Conservation (phyloP, 2,797 vertebrate genomes). For the Argentina silus region DNA sequence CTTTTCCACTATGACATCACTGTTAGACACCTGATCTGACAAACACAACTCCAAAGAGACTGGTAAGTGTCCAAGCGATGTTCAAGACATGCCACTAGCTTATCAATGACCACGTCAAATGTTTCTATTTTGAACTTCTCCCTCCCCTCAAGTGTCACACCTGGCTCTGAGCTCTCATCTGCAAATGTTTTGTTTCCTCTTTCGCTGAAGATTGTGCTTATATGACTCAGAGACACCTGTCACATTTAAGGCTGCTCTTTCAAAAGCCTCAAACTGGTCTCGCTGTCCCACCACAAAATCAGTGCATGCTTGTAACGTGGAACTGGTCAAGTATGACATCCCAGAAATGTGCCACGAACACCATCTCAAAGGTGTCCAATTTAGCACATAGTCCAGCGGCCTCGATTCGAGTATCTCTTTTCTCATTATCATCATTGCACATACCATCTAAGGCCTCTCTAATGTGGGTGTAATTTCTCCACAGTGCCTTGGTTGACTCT, state of each 20-base stretch:
- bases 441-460: too few relatives aligned
- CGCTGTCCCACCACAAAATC: constrained; percentile 15
- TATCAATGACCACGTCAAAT: constrained; percentile 3
- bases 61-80: background rate
- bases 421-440: too few relatives aligned
- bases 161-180: constrained; percentile 20
- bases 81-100: constrained; percentile 11
- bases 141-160: background rate
- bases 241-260: constrained; percentile 17
- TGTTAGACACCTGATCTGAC: constrained; percentile 13
- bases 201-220: constrained; percentile 16
- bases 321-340: constrained; percentile 4
- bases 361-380: constrained; percentile 21
- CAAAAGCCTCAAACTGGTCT: constrained; percentile 15
- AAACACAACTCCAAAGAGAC: constrained; percentile 9
- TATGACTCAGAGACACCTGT: constrained; percentile 18
- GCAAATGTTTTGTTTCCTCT: constrained; percentile 2
- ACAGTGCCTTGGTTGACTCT: too few relatives aligned
- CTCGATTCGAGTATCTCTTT: too few relatives aligned
- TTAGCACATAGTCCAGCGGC: constrained; percentile 13
- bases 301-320: constrained; percentile 15
- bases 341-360: constrained; percentile 25
- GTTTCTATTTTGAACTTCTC: constrained; percentile 7
- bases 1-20: constrained; percentile 15
- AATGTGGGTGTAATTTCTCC: too few relatives aligned